A percentile compares a stretch with the other conserved stretches of the same genome.
phyloP scores from a whole-genome alignment of 2,888 invertebrate species.

The Caenorhabditis japonica region DNA sequence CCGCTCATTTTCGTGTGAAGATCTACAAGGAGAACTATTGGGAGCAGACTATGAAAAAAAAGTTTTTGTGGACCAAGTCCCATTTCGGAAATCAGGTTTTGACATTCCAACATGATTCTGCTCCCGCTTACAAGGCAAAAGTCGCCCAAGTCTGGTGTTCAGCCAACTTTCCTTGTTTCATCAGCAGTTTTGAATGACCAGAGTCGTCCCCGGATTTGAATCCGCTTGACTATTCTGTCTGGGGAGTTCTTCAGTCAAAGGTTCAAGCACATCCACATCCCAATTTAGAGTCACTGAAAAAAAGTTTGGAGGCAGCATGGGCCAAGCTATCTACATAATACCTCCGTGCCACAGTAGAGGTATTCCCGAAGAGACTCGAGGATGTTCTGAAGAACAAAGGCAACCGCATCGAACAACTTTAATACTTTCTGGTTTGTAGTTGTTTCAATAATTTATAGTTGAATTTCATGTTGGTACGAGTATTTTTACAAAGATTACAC shows the following conservation, averaged over 20 bases:
- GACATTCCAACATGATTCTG: no score
- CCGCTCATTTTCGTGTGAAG: no score
- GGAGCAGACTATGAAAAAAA: no score
- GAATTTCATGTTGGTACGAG: not conserved
- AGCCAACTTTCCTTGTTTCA: not conserved
- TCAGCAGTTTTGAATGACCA: not conserved
- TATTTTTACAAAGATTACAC: no score
- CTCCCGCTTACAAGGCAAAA: no score
- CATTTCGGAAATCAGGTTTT: no score
- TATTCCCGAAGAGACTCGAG: not conserved
- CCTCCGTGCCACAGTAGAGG: constrained; percentile 1
- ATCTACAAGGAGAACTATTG: no score
- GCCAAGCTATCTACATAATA: not conserved
- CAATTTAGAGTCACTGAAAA: not conserved
- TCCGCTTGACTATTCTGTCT: constrained; percentile 9
- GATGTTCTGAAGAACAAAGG: not conserved
- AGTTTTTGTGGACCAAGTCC: no score
- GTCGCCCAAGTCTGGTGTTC: no score
- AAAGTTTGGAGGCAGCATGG: not conserved
- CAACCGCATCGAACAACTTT: not conserved
- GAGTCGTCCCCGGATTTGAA: not conserved
- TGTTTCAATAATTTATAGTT: constrained; percentile 4
- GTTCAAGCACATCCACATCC: not conserved
- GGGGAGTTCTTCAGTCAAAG: constrained; percentile 1
- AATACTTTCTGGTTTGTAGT: not conserved